A percentile compares a stretch with the other conserved stretches of the same genome.
phyloP scores from a whole-genome alignment of 2,797 vertebrate genomes.

The Pseudomugil tenellus region DNA sequence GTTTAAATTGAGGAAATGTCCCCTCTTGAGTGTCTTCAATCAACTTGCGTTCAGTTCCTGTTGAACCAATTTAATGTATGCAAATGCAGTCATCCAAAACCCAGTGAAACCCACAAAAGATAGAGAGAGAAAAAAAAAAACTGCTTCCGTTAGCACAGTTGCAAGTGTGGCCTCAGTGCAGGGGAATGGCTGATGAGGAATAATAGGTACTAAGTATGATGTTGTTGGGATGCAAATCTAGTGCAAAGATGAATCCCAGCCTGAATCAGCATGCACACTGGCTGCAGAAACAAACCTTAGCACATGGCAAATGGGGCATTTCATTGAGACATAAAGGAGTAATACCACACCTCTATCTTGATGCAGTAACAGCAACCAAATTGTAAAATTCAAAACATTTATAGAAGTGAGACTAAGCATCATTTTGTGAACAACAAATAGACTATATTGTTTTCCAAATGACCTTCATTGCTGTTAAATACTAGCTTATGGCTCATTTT shows the following conservation, averaged over 20 bases:
- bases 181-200: constrained; percentile 54
- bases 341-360: constrained; percentile 70
- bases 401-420: constrained; percentile 13
- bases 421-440: not conserved
- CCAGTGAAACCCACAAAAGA: constrained; percentile 18
- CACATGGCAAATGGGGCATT: constrained; percentile 64
- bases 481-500: constrained; percentile 26
- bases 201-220: constrained; percentile 56
- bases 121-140: constrained; percentile 35
- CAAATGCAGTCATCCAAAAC: constrained; percentile 13
- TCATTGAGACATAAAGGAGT: constrained; percentile 76
- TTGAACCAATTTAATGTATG: constrained; percentile 21
- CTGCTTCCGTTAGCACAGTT: constrained; percentile 32
- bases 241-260: constrained; percentile 57
- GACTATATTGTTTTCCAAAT: constrained; percentile 47
- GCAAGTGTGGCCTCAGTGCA: constrained; percentile 27
- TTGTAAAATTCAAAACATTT: constrained; percentile 41
- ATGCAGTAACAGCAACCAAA: constrained; percentile 61
- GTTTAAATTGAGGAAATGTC: constrained; percentile 27
- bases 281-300: constrained; percentile 52
- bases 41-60: constrained; percentile 22
- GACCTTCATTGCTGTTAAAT: constrained; percentile 35
- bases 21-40: constrained; percentile 19
- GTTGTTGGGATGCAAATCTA: constrained; percentile 65
- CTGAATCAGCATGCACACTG: constrained; percentile 26